Conservation (phyloP, 2,113 vertebrate species). For the Semnopithecus entellus region DNA sequence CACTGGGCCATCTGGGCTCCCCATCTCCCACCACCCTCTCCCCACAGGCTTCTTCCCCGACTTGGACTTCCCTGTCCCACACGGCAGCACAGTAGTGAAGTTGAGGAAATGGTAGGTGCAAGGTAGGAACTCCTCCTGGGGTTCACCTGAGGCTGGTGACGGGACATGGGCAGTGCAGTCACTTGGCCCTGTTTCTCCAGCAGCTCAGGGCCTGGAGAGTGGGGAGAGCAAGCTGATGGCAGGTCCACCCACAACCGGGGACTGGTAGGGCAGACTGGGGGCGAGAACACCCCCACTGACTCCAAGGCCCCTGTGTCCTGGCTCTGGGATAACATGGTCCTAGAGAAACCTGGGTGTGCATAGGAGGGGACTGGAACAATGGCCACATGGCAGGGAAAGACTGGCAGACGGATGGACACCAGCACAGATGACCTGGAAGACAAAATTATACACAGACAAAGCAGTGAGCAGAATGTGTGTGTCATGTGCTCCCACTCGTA, state of each 20-base stretch:
- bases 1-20: not conserved
- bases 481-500: not conserved
- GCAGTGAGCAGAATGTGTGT: not conserved
- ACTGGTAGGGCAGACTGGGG: not conserved
- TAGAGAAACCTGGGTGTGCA: rapidly evolving
- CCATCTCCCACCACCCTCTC: not conserved
- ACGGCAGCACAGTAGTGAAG: not conserved
- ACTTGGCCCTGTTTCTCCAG: not conserved
- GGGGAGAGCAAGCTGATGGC: not conserved
- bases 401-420: rapidly evolving
- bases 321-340: not conserved
- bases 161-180: not conserved
- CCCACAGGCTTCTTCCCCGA: not conserved
- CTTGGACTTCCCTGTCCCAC: not conserved
- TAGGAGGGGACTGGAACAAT: not conserved
- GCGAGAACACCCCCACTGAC: rapidly evolving
- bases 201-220: not conserved
- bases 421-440: not conserved
- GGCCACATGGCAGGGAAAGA: not conserved
- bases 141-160: not conserved
- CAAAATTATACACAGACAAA: not conserved
- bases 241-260: no score
- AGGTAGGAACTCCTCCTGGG: not conserved
- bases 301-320: not conserved
- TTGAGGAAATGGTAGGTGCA: rapidly evolving